Base-by-base conservation (phyloP, 1,140 invertebrate genomes). In the Tetramorium simillimum region DNA sequence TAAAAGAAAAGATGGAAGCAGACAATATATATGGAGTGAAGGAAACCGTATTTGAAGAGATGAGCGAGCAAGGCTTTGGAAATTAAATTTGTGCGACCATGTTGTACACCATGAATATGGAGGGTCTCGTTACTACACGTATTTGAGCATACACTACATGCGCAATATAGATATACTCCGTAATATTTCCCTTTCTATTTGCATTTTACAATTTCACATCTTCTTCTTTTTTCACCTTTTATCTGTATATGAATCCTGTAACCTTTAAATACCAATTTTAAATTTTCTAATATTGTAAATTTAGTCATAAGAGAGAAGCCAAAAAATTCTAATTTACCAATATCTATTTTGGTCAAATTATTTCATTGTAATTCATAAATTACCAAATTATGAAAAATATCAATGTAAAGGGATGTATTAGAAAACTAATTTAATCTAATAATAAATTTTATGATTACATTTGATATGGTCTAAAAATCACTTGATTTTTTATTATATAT, bases 81-180 rank as follows among this genome's bases (percentile, higher is more conserved):
- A 91, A 95, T 95, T 95, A 95, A 94, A 95, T 95, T 94, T 93
- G 90, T 86, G 90, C 90, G 88, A 93, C 92, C 93, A 91, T 93
- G 92, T 95, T 92, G 91, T 92, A 89, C 89, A 92, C 89, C 91
- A 95, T 95, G 94, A 95, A 95, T 95, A 95, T 94, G 93, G 92
- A 95, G 91, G 90, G 87, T 90, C 91, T 94, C 92, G 92, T 95
- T 94, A 94, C 92, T 91, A 93, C 85, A 93, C 78, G 87, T 90
- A 92, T 87, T 93, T 90, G 90, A 67, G 75, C 78, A 86, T 88
- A 92, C 84, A 91, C 72, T 91, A 84, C 85, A 89, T 86, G 90
- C 62, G 60, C 86, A 90, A 82, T 88, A 85, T 87, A 89, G 88
- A 91, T 84, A 91, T 86, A 87, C 86, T 80, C 49, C 73, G 56